phyloP scores from a whole-genome alignment of 2,888 invertebrate genomes.

The Aquatica leii region DNA sequence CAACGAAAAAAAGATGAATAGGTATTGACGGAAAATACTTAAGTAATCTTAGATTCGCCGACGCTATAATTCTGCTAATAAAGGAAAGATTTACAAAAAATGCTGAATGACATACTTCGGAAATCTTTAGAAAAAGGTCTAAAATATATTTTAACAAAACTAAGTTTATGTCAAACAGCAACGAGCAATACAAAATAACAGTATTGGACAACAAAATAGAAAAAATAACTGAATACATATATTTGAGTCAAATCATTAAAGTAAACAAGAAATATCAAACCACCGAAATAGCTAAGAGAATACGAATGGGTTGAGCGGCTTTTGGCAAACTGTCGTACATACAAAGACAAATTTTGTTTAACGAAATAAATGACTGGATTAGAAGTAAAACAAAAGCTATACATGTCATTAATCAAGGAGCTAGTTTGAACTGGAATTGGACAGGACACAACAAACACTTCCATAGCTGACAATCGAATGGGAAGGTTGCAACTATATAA shows the following conservation, averaged over 20 bases:
- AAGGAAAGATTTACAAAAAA: constrained; percentile 1
- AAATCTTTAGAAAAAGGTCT: constrained; percentile 7
- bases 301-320: neutral
- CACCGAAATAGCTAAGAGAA: neutral
- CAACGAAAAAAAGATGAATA: too few species aligned
- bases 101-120: neutral
- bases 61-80: neutral
- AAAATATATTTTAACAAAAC: constrained; percentile 1
- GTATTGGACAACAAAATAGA: constrained; percentile 10
- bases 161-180: neutral
- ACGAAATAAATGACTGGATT: too few species aligned
- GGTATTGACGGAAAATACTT: too few species aligned
- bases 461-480: too few species aligned
- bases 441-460: too few species aligned
- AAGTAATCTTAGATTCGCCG: too few species aligned
- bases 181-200: constrained; percentile 5
- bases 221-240: constrained; percentile 11
- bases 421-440: too few species aligned
- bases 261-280: neutral
- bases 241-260: neutral
- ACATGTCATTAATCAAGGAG: too few species aligned
- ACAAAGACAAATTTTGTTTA: neutral
- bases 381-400: too few species aligned
- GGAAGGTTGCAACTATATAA: too few species aligned
- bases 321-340: neutral